Evolutionary conservation across 1,140 invertebrate genomes (phyloP), one percentile per base, ranked within the genome.

Genomic region (Drosophila pseudoobscura): DNA sequence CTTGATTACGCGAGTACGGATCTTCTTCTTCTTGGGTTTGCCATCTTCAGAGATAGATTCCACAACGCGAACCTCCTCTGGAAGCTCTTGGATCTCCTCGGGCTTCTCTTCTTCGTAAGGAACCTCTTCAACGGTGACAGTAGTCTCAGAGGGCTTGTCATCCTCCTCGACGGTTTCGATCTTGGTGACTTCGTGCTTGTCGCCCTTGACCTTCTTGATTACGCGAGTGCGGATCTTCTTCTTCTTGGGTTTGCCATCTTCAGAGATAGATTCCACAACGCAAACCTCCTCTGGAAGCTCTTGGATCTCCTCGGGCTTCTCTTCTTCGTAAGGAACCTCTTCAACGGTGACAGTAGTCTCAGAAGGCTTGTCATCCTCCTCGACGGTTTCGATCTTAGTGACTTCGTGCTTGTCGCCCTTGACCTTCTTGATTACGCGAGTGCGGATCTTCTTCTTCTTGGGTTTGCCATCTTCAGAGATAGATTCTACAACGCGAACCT

Each of bases 171-270:
- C 50, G n/a, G 50, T 51, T 51, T 51, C 50, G 13, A 51, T 51
- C 17, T 51, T 51, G 50, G 50, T 51, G 8, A 51, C 26, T 15
- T 51, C 50, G 15, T 51, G 50, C 6, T 51, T 51, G 13, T 51
- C 50, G 9, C 50, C 50, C 50, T 51, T 51, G 50, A 51, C 50
- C 50, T 51, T 51, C 50, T 51, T 51, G 50, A 51, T 51, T 1
- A 51, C 50, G 1, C 50, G 29, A 35, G 50, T 51, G 6, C 50
- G 50, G 15, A 51, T 51, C 50, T 51, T 51, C 50, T 35, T 51
- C 50, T 51, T 51, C 50, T 51, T 51, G 3, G 50, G 50, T 3
- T 51, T 51, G 50, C 50, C 50, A 29, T 51, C 50, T 35, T 51
- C 26, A 3, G 26, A 13, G 5, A 51, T 17, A 3, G 50, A 17